A percentile compares a stretch with the other conserved stretches of the same genome.
phyloP scores from a whole-genome alignment of 2,797 vertebrate genomes.

The Gobio occitaniae region DNA sequence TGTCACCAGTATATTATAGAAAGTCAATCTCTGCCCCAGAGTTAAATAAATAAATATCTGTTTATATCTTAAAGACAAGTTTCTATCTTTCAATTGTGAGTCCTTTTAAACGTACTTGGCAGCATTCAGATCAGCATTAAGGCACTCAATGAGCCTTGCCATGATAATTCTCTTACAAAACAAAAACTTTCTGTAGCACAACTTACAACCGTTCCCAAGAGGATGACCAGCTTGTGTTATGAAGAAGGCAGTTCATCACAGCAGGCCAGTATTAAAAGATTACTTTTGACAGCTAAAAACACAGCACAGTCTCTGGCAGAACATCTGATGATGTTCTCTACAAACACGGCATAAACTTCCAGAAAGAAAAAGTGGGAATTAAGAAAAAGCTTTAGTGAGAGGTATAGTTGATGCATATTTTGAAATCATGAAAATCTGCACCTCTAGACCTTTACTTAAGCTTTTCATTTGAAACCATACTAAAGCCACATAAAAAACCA shows the following conservation, averaged over 20 bases:
- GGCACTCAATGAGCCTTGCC: conserved; percentile 85
- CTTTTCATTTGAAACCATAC: conserved; percentile 16
- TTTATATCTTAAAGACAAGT: not conserved
- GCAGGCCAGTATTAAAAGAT: conserved; percentile 67
- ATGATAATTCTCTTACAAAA: conserved; percentile 85
- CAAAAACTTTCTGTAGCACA: conserved; percentile 84
- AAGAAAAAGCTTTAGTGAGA: not conserved
- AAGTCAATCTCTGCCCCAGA: not conserved
- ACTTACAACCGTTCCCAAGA: conserved; percentile 76
- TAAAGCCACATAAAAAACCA: not conserved
- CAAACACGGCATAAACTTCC: not conserved
- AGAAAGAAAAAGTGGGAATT: not conserved
- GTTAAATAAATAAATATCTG: not conserved
- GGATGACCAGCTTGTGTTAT: conserved; percentile 56
- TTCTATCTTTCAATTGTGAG: not conserved
- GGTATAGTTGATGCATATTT: not conserved
- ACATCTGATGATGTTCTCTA: not conserved
- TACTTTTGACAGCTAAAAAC: conserved; percentile 64
- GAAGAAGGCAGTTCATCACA: conserved; percentile 89
- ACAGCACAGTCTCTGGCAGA: conserved; percentile 11
- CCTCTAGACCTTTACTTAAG: not conserved
- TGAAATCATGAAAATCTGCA: not conserved
- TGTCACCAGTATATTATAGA: not conserved
- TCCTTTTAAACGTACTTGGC: conserved; percentile 8
- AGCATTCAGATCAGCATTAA: conserved; percentile 81